phyloP scores from a whole-genome alignment of 2,113 vertebrate species.

The Sinocyclocheilus anophthalmus region DNA sequence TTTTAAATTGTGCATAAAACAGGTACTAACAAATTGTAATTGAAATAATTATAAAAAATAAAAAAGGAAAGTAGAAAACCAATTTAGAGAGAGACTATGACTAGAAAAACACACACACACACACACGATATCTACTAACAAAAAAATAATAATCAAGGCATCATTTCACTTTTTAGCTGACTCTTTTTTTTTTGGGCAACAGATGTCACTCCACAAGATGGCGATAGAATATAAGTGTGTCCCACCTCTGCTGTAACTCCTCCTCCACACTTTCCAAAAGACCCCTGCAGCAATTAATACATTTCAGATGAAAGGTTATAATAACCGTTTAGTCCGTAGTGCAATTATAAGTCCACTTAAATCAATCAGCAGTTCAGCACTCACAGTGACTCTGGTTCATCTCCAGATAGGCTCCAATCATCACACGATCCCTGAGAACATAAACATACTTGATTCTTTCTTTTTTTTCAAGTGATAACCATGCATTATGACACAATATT shows the following conservation, averaged over 20 bases:
- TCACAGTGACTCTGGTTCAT: conserved; percentile 75
- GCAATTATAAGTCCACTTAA: not conserved
- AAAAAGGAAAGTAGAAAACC: not conserved
- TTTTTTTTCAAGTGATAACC: not conserved
- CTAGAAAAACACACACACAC: too few relatives aligned
- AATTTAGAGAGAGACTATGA: too few relatives aligned
- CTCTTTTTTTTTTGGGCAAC: not conserved
- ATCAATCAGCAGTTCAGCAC: conserved; percentile 57
- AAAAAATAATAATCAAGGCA: not conserved
- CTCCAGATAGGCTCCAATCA: conserved; percentile 76
- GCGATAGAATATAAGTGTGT: not conserved
- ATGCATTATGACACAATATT: not conserved
- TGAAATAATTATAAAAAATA: not conserved
- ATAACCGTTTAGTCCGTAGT: not conserved
- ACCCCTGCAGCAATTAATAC: conserved; percentile 78
- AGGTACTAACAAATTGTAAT: not conserved
- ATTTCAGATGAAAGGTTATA: conserved; percentile 35
- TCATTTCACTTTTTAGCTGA: not conserved
- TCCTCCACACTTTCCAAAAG: conserved; percentile 86
- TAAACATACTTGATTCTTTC: not conserved
- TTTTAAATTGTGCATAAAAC: not conserved
- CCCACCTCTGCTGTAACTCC: conserved; percentile 79
- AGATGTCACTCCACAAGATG: conserved; percentile 16
- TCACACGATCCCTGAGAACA: conserved; percentile 66
- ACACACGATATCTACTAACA: not conserved